Evolutionary conservation across 2,797 vertebrate species (phyloP).

Genomic region (Melanotaenia parkinsoni): DNA sequence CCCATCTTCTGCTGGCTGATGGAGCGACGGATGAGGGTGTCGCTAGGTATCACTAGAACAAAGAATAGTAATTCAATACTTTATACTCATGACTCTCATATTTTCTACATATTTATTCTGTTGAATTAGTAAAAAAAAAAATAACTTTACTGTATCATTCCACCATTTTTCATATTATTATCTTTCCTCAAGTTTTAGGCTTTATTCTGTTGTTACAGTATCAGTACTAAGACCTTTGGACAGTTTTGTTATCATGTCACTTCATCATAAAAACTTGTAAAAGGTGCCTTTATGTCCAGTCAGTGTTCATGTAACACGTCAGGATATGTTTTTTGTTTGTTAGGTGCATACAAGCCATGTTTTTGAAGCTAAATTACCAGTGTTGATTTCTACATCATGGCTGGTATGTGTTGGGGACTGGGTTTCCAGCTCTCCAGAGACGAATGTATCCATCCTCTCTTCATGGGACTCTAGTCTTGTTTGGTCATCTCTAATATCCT

Average conservation of each 20-base stretch:
- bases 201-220: not conserved
- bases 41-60: slow-evolving; percentile 83
- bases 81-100: not conserved
- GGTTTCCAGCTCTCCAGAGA: slow-evolving; percentile 79
- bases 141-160: not conserved
- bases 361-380: slow-evolving; percentile 74
- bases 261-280: not conserved
- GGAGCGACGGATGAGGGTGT: slow-evolving; percentile 88
- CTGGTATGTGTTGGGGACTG: slow-evolving; percentile 78
- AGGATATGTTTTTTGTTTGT: no score
- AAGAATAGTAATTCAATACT: not conserved
- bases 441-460: slow-evolving; percentile 69
- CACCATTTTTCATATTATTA: not conserved
- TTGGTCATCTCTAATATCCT: slow-evolving; percentile 53
- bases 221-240: not conserved
- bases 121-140: not conserved
- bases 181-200: not conserved
- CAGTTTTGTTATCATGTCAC: not conserved
- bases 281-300: no score
- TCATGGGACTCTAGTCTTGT: slow-evolving; percentile 57
- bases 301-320: no score
- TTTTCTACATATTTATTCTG: not conserved
- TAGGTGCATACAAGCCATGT: not conserved
- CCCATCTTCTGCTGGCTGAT: slow-evolving; percentile 91
- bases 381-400: slow-evolving; percentile 86